phyloP scores from a whole-genome alignment of 92 coral and sea anemone species.

The Isaurus tuberculatus region DNA sequence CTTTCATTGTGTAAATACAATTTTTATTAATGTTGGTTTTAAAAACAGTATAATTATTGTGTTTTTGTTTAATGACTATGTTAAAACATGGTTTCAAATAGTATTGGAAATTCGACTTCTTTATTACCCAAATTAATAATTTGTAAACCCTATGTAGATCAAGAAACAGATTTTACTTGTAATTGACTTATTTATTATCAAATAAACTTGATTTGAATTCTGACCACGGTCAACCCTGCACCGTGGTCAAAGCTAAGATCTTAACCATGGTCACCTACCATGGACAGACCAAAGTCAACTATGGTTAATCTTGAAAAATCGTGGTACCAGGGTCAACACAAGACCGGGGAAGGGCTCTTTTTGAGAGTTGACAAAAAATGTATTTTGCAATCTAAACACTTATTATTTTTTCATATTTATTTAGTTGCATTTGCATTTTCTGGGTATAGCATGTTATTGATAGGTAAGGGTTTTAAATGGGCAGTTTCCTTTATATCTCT shows the following conservation, averaged over 20 bases:
- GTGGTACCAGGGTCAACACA: constrained; percentile 16
- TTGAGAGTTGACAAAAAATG: constrained; percentile 37
- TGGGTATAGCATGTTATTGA: constrained; percentile 49
- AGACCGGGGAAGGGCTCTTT: constrained; percentile 16
- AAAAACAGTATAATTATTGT: constrained; percentile 10
- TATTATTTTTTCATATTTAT: constrained; percentile 9
- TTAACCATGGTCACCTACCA: constrained; percentile 14
- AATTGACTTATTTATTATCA: constrained; percentile 10
- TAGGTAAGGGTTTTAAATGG: constrained; percentile 48
- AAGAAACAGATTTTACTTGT: constrained; percentile 12
- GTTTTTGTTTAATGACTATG: constrained; percentile 12
- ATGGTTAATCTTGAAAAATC: constrained; percentile 12
- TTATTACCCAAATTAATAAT: constrained; percentile 10
- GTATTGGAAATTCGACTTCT: constrained; percentile 13
- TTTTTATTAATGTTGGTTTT: constrained; percentile 10
- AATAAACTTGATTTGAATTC: constrained; percentile 11
- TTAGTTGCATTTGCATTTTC: constrained; percentile 38
- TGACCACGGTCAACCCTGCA: constrained; percentile 16
- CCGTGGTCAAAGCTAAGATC: constrained; percentile 15
- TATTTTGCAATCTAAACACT: constrained; percentile 42
- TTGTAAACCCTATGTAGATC: constrained; percentile 13
- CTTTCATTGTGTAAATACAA: constrained; percentile 12
- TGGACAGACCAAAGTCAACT: constrained; percentile 14
- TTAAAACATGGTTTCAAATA: constrained; percentile 11
- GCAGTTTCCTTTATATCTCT: constrained; percentile 45